Evolutionary conservation across 2,888 invertebrate genomes (phyloP).

Genomic region (Scrobipalpa costella): DNA sequence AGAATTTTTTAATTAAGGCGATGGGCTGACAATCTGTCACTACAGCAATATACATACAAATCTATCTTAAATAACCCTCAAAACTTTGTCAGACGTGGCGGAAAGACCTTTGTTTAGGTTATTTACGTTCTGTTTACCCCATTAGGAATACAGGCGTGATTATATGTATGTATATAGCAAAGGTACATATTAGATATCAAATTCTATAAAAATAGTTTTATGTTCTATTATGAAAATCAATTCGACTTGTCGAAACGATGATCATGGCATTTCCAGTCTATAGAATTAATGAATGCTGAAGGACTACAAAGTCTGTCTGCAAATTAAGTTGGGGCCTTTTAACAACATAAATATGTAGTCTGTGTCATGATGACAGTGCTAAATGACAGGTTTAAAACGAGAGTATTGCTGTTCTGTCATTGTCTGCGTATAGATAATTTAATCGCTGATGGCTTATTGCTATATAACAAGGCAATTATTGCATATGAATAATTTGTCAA

Average conservation of each 20-base stretch:
- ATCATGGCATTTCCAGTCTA: not conserved
- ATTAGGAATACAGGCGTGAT: too few relatives aligned
- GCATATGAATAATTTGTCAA: constrained; percentile 20
- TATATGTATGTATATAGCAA: too few relatives aligned
- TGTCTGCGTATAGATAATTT: constrained; percentile 20
- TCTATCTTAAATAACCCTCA: too few relatives aligned
- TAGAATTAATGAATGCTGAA: constrained; percentile 6
- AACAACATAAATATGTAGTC: not conserved
- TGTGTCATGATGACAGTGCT: constrained; percentile 12
- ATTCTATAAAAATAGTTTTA: too few relatives aligned
- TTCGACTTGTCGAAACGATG: not conserved
- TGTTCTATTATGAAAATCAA: too few relatives aligned
- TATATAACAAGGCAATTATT: constrained; percentile 26
- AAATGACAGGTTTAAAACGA: constrained; percentile 16
- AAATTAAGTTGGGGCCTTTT: constrained; percentile 2
- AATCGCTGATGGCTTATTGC: constrained; percentile 24
- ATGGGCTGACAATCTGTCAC: too few relatives aligned
- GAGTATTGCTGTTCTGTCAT: not conserved
- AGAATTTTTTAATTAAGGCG: too few relatives aligned
- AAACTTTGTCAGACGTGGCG: too few relatives aligned
- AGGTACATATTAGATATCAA: too few relatives aligned
- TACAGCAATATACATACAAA: too few relatives aligned
- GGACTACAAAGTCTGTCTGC: constrained; percentile 1
- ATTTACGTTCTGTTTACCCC: too few relatives aligned
- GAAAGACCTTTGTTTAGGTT: too few relatives aligned